These are phyloP conservation scores for Baryphthengus martii DNA, from an alignment of 2,113 vertebrate species.

Conservation along the genomic window DNA sequence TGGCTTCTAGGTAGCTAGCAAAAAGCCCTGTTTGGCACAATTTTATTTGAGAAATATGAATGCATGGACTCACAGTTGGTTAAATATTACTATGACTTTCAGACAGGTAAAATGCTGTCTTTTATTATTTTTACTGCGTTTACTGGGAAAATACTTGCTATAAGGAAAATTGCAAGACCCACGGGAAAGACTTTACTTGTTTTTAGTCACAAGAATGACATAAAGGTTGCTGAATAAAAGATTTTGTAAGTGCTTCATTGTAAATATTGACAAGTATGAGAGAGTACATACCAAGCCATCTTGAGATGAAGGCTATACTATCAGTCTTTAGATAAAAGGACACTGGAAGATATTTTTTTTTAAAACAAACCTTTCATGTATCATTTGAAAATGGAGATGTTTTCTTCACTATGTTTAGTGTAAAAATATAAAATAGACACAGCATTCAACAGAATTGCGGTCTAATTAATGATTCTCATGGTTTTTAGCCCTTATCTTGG, in stretches of 20 bases:
- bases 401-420: not conserved
- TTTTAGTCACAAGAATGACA: not conserved
- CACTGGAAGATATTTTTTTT: not conserved
- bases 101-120: not conserved
- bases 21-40: fast-evolving
- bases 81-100: not conserved
- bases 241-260: not conserved
- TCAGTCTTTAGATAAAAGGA: not conserved
- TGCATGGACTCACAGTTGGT: not conserved
- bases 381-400: not conserved
- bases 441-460: not conserved
- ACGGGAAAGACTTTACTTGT: not conserved
- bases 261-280: not conserved
- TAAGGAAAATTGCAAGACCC: not conserved
- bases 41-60: not conserved
- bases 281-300: not conserved
- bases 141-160: not conserved
- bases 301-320: not conserved
- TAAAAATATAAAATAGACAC: not conserved
- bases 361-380: not conserved
- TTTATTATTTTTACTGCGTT: not conserved
- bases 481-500: not conserved
- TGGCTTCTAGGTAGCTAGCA: not conserved
- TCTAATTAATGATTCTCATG: not conserved
- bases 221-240: not conserved